These are phyloP conservation scores for Perca fluviatilis DNA, from an alignment of 2,113 vertebrate genomes.

Conservation along the genomic window DNA sequence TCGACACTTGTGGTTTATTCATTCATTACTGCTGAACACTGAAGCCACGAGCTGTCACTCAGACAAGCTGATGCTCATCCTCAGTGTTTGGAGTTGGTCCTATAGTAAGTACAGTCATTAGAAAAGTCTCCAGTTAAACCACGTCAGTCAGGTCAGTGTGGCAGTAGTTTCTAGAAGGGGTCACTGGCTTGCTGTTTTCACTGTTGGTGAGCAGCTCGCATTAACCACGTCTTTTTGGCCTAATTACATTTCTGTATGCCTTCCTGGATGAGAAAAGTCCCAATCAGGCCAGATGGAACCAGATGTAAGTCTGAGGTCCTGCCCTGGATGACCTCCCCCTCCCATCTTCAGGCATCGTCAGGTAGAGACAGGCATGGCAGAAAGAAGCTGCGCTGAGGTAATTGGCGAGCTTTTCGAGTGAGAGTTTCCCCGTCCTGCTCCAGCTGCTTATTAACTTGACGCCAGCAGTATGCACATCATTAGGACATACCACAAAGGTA, in stretches of 20 bases:
- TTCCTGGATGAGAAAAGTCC: conserved; percentile 49
- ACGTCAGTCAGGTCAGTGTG: conserved; percentile 10
- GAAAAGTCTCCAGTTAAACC: conserved; percentile 8
- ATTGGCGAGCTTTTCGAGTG: conserved; percentile 58
- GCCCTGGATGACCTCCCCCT: conserved; percentile 27
- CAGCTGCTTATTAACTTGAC: conserved; percentile 65
- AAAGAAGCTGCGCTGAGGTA: conserved; percentile 48
- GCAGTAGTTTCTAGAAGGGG: background rate
- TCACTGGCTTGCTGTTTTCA: conserved; percentile 17
- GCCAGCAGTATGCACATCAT: conserved; percentile 63
- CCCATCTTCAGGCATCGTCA: conserved; percentile 38
- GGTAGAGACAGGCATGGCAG: conserved; percentile 56
- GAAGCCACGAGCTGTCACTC: conserved; percentile 28
- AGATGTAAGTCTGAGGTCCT: conserved; percentile 62
- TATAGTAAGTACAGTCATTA: conserved; percentile 23
- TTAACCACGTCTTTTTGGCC: conserved; percentile 48
- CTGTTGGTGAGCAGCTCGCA: conserved; percentile 44
- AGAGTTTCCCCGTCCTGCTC: conserved; percentile 50
- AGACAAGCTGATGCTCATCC: conserved; percentile 15
- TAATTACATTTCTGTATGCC: conserved; percentile 57
- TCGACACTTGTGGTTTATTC: conserved; percentile 34
- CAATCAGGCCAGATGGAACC: conserved; percentile 65
- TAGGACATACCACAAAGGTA: conserved; percentile 54
- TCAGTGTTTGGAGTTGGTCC: background rate
- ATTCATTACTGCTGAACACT: conserved; percentile 31